Percentiles rank a stretch among this genome's conserved stretches.
These are phyloP conservation scores for Chouioia cunea DNA, from an alignment of 2,888 invertebrate genomes.

Conservation along the genomic window DNA sequence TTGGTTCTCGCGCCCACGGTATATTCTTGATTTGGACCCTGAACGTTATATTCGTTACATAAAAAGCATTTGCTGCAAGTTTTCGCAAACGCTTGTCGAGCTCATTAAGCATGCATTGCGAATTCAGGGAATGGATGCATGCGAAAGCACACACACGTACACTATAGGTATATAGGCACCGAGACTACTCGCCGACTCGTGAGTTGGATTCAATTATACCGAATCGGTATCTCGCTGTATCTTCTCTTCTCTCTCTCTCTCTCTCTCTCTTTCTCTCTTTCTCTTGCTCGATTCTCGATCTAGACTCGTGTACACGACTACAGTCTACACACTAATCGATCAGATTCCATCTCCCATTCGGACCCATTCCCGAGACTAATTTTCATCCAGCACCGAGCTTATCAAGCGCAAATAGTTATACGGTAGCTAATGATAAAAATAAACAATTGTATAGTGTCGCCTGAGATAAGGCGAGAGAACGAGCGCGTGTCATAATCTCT, in stretches of 20 bases:
- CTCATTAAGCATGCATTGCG: conserved; percentile 44
- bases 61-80: neutral
- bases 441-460: no score
- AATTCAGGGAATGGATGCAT: neutral
- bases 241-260: conserved; percentile 32
- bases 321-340: no score
- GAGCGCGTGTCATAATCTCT: no score
- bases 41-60: no score
- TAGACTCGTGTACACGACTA: neutral
- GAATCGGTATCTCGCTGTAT: conserved; percentile 62
- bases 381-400: no score
- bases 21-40: neutral
- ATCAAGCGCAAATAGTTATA: no score
- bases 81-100: conserved; percentile 39
- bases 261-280: conserved; percentile 4
- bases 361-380: conserved; percentile 25
- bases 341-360: no score
- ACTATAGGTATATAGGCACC: neutral
- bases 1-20: neutral
- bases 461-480: no score
- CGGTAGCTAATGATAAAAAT: no score
- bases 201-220: conserved; percentile 64
- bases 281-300: conserved; percentile 21
- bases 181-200: neutral
- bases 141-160: neutral